A percentile compares a stretch with the other conserved stretches of the same genome.
phyloP scores from a whole-genome alignment of 2,113 vertebrate species.

The Protomyctophum bolini region DNA sequence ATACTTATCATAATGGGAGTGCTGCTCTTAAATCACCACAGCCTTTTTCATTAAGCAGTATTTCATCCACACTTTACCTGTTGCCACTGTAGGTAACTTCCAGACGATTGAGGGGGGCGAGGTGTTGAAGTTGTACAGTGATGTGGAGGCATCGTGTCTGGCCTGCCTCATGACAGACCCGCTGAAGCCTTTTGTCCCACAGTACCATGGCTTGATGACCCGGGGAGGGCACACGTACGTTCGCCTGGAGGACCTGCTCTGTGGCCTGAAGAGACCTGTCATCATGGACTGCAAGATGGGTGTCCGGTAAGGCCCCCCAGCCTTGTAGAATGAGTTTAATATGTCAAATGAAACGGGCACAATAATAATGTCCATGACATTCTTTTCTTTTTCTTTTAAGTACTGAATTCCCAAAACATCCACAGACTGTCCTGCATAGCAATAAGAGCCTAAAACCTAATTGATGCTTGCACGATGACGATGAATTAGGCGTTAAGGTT shows the following conservation, averaged over 20 bases:
- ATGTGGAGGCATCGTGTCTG: constrained; percentile 78
- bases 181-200: constrained; percentile 79
- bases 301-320: constrained; percentile 59
- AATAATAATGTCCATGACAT: not conserved
- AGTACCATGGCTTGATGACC: constrained; percentile 77
- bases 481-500: not conserved
- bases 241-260: constrained; percentile 82
- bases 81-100: constrained; percentile 75
- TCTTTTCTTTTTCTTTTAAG: too few species aligned
- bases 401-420: too few species aligned
- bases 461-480: not conserved
- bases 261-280: constrained; percentile 75
- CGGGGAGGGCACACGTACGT: constrained; percentile 75
- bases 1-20: too few species aligned
- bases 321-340: not conserved
- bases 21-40: too few species aligned
- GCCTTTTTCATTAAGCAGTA: too few species aligned
- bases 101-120: constrained; percentile 78
- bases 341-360: not conserved
- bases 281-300: constrained; percentile 86
- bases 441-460: too few species aligned
- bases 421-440: too few species aligned
- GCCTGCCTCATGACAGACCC: constrained; percentile 78
- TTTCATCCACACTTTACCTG: not conserved
- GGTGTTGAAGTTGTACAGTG: constrained; percentile 81